Evolutionary conservation across 2,113 vertebrate species (phyloP).

Genomic region (Microtus pennsylvanicus): DNA sequence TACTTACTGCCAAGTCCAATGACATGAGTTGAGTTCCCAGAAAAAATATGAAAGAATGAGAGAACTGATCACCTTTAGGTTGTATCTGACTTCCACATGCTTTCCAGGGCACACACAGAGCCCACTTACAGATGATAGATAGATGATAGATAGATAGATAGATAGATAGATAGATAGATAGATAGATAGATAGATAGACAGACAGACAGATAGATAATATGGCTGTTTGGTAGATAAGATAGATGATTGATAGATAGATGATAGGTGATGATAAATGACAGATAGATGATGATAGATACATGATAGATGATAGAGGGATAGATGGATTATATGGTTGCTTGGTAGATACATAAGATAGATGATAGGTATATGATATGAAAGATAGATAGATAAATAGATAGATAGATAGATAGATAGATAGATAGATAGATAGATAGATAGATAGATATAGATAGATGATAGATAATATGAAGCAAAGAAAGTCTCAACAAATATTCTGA

Average conservation of each 20-base stretch:
- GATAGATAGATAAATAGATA: background rate
- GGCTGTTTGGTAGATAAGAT: background rate
- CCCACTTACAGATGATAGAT: background rate
- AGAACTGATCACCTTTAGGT: background rate
- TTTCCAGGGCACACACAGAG: background rate
- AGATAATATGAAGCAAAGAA: background rate
- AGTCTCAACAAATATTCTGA: conserved; percentile 4
- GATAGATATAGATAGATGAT: background rate
- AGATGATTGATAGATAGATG: background rate
- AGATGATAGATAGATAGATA: background rate
- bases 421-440: background rate
- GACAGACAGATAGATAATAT: background rate
- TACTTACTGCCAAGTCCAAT: background rate
- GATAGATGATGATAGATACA: too few species aligned
- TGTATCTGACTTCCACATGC: background rate
- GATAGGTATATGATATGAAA: background rate
- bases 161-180: background rate
- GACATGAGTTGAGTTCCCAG: background rate
- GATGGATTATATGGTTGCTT: background rate
- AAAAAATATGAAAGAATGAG: too few species aligned
- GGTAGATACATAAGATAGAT: background rate
- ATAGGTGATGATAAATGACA: too few species aligned
- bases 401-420: background rate
- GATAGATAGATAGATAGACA: background rate
- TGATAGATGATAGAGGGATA: background rate